Percentiles rank a stretch among this genome's conserved stretches.
Conservation (phyloP, 2,797 vertebrate species). For the Microtus agrestis region DNA sequence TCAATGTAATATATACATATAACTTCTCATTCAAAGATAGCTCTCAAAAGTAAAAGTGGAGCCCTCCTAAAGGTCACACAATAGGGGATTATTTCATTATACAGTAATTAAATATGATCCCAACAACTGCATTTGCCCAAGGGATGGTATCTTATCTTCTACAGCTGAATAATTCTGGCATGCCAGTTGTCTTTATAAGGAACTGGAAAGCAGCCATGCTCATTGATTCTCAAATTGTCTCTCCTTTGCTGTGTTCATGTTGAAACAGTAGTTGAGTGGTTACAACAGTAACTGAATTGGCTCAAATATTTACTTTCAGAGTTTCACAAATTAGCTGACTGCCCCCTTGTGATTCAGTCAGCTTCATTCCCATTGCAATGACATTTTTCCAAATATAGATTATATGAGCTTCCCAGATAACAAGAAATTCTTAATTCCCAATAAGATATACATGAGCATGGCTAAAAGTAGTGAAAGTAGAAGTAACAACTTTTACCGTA, state of each 20-base stretch:
- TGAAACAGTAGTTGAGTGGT: not conserved
- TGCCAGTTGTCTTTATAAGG: no score
- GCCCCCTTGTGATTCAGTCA: not conserved
- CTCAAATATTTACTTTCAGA: not conserved
- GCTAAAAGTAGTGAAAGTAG: not conserved
- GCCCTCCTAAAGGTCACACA: not conserved
- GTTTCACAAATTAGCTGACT: not conserved
- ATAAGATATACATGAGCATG: not conserved
- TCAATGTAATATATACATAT: not conserved
- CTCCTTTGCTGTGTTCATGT: not conserved
- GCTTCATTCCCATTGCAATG: not conserved
- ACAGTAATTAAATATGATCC: not conserved
- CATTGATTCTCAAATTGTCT: not conserved
- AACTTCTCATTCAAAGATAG: not conserved
- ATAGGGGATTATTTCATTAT: not conserved
- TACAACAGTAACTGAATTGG: not conserved
- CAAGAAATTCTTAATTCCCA: not conserved
- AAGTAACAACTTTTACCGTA: not conserved
- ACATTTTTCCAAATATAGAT: not conserved
- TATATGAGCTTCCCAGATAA: not conserved
- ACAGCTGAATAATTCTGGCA: not conserved
- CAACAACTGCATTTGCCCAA: not conserved
- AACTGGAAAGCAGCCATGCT: not conserved
- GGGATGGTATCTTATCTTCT: not conserved
- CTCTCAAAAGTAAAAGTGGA: not conserved